Conservation (phyloP, 2,113 vertebrate species). For the Caloenas nicobarica region DNA sequence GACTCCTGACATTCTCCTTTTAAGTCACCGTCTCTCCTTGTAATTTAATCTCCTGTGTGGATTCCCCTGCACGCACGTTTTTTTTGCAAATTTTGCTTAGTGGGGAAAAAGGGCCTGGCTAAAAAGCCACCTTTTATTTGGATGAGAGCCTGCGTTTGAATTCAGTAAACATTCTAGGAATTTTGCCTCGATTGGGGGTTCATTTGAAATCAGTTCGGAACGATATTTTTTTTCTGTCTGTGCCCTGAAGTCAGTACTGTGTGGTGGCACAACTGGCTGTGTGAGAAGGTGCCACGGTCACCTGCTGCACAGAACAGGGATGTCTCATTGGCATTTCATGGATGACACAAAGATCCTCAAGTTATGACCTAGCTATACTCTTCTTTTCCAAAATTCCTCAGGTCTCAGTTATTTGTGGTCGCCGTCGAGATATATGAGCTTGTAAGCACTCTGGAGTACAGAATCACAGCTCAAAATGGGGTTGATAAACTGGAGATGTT, state of each 20-base stretch:
- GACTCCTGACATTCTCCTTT: not conserved
- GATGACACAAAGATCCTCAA: not conserved
- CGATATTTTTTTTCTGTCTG: not conserved
- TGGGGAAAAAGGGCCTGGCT: not conserved
- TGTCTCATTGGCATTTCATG: not conserved
- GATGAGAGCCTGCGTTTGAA: not conserved
- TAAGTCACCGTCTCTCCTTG: not conserved
- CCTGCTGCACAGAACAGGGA: not conserved
- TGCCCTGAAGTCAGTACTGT: not conserved
- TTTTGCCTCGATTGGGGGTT: not conserved
- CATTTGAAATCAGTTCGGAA: not conserved
- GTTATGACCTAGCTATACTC: not conserved
- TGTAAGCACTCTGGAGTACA: not conserved
- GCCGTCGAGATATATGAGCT: not conserved
- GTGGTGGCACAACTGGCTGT: not conserved
- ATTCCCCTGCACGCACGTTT: rapidly evolving
- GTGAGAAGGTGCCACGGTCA: not conserved
- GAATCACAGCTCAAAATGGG: not conserved
- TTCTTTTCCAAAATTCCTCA: not conserved
- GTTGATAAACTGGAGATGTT: not conserved
- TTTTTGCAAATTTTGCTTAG: not conserved
- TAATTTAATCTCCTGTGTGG: not conserved
- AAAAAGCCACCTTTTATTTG: not conserved
- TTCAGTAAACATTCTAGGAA: not conserved
- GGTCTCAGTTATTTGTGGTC: not conserved